Base-by-base conservation (phyloP, 2,888 invertebrate species). In the Nomada ferruginata region DNA sequence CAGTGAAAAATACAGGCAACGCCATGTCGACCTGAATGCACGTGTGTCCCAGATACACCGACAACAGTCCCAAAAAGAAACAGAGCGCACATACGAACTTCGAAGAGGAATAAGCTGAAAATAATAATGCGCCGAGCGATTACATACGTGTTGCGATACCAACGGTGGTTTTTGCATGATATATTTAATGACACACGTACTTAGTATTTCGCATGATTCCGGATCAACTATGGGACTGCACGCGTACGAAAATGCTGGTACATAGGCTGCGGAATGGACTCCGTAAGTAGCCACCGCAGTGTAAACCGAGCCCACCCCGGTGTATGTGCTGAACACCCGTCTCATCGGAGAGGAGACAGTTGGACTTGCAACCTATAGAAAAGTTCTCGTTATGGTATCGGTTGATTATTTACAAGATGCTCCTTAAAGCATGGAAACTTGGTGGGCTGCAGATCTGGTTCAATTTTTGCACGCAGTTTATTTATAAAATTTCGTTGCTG, bases 231-330 rank as follows among this genome's bases (percentile, higher is more conserved):
- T 70, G 2, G 95, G 93, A 79, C 94, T 94, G 92, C 97, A 97
- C 0, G 95, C 96, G 89, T 97, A 97, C 1, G 96, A 95, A 66
- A 95, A 94, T 2, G 94, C 94, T 0, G 97, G 97, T 0, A 97
- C 95, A 91, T 97, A 97, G 3, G 96, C 95, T 0, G 96, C 94
- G 83, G 95, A 95, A 13, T 89, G 76, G 76, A 93, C 90, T 36
- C 89, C 92, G 86, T 92, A 93, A 20, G 91, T 94, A 5, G 95
- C 96, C 2, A 96, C 92, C 0, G 95, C 94, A 0, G 94, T 95
- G 90, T 95, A 96, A 60, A 96, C 94, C 0, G 95, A 94, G 2
- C 96, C 96, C 0, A 95, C 95, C 36, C 96, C 96, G 18, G 94
- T 94, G 91, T 96, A 96, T 0, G 95, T 94, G 89, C 95, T 95